Base-by-base conservation (phyloP, 2,113 vertebrate genomes). In the Microcebus griseorufus region DNA sequence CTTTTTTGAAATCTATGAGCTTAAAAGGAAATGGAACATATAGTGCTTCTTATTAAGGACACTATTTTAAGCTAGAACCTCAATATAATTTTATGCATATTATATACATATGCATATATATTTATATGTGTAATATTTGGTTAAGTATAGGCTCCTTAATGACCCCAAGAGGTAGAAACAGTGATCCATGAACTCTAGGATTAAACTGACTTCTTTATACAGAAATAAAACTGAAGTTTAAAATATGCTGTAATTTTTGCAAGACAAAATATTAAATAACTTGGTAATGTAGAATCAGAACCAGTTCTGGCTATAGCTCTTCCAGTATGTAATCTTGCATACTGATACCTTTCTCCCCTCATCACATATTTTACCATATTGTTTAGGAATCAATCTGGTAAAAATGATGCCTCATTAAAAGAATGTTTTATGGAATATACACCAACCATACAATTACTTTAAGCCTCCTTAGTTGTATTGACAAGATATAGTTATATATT, bases 1-100 rank as follows among this genome's bases (percentile, higher is more conserved):
- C 29, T 94, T 92, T 73, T 58, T 5, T 65, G n/a, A 73, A 93
- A 95, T 27, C 29, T 4, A 51, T 72, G 25, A 72, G 4, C 3
- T 70, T 60, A 65, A 80, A 92, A 95, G 51, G 42, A 92, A 89
- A 94, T 14, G 22, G 8, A 92, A 76, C 10, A 53, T 42, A 69
- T 9, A 58, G 11, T 42, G 37, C 29, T 93, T 65, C 29, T 87
- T 73, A 65, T 55, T 53, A 88, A 11, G 2, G 32, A 18, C 4
- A 88, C 9, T 65, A 25, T 37, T 65, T 86, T 53, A 88, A 70
- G 32, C 1, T 55, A 18, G 75, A 69, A 32, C 13, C 4, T 37
- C 10, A 37, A 6, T 32, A 32, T 90, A 22, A 82, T 89, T 82
- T 67, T 70, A 45, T 84, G 32, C 16, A 65, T 18, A 29, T 37